Percentiles rank a stretch among this genome's conserved stretches.
phyloP scores from a whole-genome alignment of 2,113 vertebrate genomes.

The Gymnocephalus cernua region DNA sequence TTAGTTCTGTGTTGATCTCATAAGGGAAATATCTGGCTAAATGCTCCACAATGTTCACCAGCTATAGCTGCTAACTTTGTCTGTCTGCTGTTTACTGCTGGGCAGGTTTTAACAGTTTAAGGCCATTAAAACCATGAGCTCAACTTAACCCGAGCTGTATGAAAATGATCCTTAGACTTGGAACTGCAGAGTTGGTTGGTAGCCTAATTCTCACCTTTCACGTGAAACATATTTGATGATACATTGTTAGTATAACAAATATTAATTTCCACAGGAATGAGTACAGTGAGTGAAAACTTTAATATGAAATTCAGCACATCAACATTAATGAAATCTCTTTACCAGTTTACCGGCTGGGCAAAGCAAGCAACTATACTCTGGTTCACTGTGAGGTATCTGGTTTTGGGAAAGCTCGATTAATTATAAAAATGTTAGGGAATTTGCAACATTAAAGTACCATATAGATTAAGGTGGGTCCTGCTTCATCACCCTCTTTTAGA shows the following conservation, averaged over 20 bases:
- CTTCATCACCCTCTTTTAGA: background rate
- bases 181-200: background rate
- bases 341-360: background rate
- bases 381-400: background rate
- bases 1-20: background rate
- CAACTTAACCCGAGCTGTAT: background rate
- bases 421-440: background rate
- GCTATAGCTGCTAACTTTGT: too few relatives aligned
- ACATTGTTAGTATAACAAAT: background rate
- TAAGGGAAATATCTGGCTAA: background rate
- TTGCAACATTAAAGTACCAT: background rate
- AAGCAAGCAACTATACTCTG: background rate
- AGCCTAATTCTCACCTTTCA: background rate
- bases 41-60: background rate
- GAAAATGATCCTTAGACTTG: background rate
- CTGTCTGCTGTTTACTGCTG: too few relatives aligned
- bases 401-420: background rate
- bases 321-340: background rate
- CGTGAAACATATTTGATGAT: background rate
- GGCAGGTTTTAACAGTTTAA: background rate
- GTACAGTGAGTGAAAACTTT: background rate
- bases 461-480: background rate
- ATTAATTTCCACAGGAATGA: background rate
- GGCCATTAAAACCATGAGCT: background rate
- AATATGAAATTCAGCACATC: background rate